Conservation (phyloP, 2,888 invertebrate species). For the Eumacrocentrus americanus region DNA sequence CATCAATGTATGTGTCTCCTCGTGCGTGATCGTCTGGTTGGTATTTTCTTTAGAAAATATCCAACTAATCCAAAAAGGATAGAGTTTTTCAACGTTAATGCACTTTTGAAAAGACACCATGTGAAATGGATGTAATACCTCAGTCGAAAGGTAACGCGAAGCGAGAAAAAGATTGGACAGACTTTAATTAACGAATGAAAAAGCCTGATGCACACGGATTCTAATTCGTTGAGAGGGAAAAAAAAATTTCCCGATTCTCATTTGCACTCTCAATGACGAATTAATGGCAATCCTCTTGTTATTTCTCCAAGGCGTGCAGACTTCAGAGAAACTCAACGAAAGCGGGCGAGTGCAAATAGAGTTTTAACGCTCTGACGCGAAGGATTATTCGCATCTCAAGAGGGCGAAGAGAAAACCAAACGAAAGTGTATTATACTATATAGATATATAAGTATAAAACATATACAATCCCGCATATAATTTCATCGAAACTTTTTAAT, state of each 20-base stretch:
- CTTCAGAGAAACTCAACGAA: not conserved
- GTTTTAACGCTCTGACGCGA: slow-evolving; percentile 14
- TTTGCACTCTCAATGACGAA: slow-evolving; percentile 19
- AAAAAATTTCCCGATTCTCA: slow-evolving; percentile 17
- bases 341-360: slow-evolving; percentile 13
- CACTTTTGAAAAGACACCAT: too few relatives aligned
- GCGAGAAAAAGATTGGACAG: too few relatives aligned
- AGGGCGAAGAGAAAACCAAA: not conserved
- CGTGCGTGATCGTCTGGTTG: too few relatives aligned
- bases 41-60: too few relatives aligned
- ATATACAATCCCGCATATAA: not conserved
- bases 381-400: slow-evolving; percentile 9
- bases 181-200: not conserved
- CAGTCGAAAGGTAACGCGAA: too few relatives aligned
- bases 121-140: too few relatives aligned
- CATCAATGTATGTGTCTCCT: not conserved
- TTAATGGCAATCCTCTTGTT: slow-evolving; percentile 18
- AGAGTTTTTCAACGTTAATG: too few relatives aligned
- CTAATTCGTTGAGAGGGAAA: too few relatives aligned
- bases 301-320: slow-evolving; percentile 7
- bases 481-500: not conserved
- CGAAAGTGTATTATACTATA: not conserved
- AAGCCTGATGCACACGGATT: too few relatives aligned
- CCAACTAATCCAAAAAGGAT: too few relatives aligned
- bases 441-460: not conserved